A percentile compares a stretch with the other conserved stretches of the same genome.
These are phyloP conservation scores for Campaea margaritaria DNA, from an alignment of 2,888 invertebrate species.

Conservation along the genomic window DNA sequence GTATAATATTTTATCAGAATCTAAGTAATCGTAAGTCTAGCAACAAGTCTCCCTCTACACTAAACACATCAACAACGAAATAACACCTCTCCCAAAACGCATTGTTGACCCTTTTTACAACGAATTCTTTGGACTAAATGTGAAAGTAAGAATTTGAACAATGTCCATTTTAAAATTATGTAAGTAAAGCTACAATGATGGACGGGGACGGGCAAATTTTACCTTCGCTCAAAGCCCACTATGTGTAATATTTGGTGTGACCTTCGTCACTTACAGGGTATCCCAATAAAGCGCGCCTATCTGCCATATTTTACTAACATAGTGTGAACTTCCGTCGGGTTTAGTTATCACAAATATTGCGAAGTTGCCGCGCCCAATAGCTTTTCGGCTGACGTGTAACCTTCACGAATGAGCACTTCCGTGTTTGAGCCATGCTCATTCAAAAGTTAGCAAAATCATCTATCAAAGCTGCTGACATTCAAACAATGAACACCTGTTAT, in stretches of 20 bases:
- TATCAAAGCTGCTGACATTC: conserved; percentile 61
- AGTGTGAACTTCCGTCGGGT: conserved; percentile 20
- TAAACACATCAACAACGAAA: too few species aligned
- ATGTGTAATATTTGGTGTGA: not conserved
- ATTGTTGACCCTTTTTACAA: too few species aligned
- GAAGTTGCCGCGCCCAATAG: conserved; percentile 45
- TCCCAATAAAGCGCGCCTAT: conserved; percentile 4
- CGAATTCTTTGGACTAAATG: too few species aligned
- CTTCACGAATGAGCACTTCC: conserved; percentile 57
- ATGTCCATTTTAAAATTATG: too few species aligned
- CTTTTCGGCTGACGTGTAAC: conserved; percentile 37
- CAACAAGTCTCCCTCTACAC: too few species aligned
- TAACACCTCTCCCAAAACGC: too few species aligned
- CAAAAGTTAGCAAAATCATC: conserved; percentile 61
- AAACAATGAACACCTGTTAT: conserved; percentile 60
- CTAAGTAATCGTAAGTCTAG: too few species aligned
- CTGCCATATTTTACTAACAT: conserved; percentile 23
- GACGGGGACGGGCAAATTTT: too few species aligned
- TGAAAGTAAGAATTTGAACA: too few species aligned
- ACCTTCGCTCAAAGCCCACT: too few species aligned
- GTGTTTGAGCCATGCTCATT: conserved; percentile 58
- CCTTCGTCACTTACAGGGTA: not conserved
- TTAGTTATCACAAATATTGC: conserved; percentile 33
- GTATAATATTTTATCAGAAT: too few species aligned
- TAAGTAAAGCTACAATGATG: too few species aligned